Conservation (phyloP, 2,888 invertebrate species). For the Pharmacophagus antenor region DNA sequence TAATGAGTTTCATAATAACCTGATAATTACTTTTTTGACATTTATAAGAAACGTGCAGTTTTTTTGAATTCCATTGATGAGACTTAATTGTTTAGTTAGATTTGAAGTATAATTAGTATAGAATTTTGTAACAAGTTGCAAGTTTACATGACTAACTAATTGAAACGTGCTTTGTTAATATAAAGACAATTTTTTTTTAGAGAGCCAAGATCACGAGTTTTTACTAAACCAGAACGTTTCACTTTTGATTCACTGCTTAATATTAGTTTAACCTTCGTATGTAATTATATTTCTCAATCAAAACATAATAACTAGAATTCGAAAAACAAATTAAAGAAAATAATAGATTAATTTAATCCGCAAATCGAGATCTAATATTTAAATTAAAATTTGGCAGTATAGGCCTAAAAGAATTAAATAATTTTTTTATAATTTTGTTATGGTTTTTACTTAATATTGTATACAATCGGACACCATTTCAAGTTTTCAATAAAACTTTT, state of each 20-base stretch:
- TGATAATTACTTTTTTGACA: no score
- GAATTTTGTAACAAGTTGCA: neutral
- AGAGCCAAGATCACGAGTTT: neutral
- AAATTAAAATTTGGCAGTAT: no score
- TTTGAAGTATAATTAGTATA: neutral
- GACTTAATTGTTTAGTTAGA: neutral
- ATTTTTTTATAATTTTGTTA: no score
- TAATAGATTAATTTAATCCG: no score
- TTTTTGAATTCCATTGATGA: neutral
- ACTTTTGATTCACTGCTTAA: constrained; percentile 21
- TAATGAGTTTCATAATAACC: no score
- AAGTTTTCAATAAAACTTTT: no score
- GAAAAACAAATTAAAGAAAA: no score
- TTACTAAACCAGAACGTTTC: constrained; percentile 11
- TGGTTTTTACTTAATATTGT: no score
- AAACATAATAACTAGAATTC: neutral
- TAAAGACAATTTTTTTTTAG: neutral
- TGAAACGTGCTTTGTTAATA: neutral
- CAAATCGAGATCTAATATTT: no score
- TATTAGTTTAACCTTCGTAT: constrained; percentile 14
- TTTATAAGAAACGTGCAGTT: no score
- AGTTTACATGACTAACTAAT: neutral
- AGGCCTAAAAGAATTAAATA: no score
- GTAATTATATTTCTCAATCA: neutral
- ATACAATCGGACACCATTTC: no score